Evolutionary conservation across 23 tunicate species (phyloP), one percentile per base, ranked within the genome.

Genomic region (Ascidia mentula): DNA sequence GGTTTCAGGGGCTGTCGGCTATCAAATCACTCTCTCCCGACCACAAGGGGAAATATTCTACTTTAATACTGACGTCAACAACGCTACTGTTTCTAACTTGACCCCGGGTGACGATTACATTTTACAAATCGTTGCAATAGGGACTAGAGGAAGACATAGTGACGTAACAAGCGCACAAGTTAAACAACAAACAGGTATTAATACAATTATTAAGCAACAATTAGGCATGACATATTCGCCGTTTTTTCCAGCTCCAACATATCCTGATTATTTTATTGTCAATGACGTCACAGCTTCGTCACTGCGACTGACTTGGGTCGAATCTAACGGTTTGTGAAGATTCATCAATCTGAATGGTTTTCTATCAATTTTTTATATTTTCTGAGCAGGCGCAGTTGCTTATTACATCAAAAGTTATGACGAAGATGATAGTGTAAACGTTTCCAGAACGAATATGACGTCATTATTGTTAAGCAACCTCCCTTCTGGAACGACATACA

Each of bases 91-190:
- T 72, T 53, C 65, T 28, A 45, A 79, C 24, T 37, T 89, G n/a
- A 20, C 37, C 0, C 82, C 95, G 15, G 95, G 95, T 31, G 40
- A 69, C 28, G 72, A 20, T 0, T 84, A 89, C 42, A 69, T 34
- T 26, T 84, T 89, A 59, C 45, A 34, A n/a, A 85, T 89, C 24
- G 37, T 72, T 38, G 76, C 95, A 22, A 79, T 89, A 37, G 95
- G 95, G 0, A 36, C 33, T 32, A 38, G 53, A 36, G 77, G 77
- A 69, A 31, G 85, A 8, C 40, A 9, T 18, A 81, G 85, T 40
- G 77, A 40, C 9, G 65, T 53, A 53, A 36, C 72, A 26, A 7
- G 65, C 24, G 65, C 7, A 6, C 65, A 26, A 9, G 13, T 53
- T 28, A 53, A 28, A 26, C 65, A 53, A 9, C 65, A 53, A 9